Evolutionary conservation across 2,888 invertebrate species (phyloP).

Genomic region (Aporophyla nigra): DNA sequence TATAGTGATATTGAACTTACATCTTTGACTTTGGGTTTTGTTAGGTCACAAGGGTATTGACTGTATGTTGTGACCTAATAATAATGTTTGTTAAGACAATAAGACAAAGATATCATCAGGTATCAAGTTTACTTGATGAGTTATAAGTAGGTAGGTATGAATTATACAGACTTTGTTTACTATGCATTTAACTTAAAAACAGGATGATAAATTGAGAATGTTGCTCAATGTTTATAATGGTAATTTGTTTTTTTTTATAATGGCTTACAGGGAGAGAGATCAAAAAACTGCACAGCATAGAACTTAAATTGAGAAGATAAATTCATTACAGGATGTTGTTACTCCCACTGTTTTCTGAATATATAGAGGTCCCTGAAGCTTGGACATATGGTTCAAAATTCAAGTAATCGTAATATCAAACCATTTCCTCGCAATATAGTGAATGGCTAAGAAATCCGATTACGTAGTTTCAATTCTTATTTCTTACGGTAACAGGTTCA

Average conservation of each 20-base stretch:
- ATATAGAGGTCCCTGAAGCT: background rate
- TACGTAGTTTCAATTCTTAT: background rate
- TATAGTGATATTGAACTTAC: slow-evolving; percentile 36
- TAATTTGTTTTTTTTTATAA: too few species aligned
- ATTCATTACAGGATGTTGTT: background rate
- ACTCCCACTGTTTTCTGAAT: background rate
- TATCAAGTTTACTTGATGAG: slow-evolving; percentile 9
- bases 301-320: background rate
- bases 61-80: slow-evolving; percentile 42
- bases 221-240: background rate
- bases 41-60: slow-evolving; percentile 40
- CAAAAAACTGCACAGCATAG: background rate
- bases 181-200: background rate
- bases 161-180: background rate
- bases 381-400: background rate
- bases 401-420: background rate
- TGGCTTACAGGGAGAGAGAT: too few species aligned
- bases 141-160: slow-evolving; percentile 4
- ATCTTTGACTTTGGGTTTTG: slow-evolving; percentile 24
- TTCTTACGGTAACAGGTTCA: background rate
- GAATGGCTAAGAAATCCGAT: background rate
- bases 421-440: background rate
- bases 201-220: background rate
- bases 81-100: slow-evolving; percentile 3
- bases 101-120: background rate